Conservation (phyloP, 2,113 vertebrate species). For the Accipiter cooperii region DNA sequence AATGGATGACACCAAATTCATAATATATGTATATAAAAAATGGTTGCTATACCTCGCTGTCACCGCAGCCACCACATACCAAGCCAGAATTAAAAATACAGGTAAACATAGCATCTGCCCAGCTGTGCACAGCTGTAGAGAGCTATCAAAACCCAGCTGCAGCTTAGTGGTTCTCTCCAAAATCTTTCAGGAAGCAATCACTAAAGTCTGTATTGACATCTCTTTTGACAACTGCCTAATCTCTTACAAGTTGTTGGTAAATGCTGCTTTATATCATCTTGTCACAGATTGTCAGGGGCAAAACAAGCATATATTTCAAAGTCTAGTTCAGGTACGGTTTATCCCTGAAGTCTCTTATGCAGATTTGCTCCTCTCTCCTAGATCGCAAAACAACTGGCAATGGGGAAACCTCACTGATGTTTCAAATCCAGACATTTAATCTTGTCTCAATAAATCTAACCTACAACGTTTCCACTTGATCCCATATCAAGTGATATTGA, state of each 20-base stretch:
- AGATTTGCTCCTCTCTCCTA: neutral
- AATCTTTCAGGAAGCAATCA: neutral
- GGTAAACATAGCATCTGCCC: neutral
- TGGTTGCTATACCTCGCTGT: neutral
- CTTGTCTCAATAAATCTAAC: neutral
- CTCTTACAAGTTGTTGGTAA: neutral
- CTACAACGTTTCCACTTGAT: neutral
- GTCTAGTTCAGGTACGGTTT: neutral
- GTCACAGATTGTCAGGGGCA: neutral
- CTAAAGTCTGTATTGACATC: neutral
- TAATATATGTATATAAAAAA: neutral
- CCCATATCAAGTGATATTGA: neutral
- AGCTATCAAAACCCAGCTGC: neutral
- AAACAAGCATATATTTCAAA: neutral
- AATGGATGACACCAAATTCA: neutral
- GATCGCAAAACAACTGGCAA: neutral
- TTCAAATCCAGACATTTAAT: neutral
- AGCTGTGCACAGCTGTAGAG: neutral
- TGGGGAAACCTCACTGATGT: neutral
- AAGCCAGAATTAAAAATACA: neutral
- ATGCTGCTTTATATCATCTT: conserved; percentile 15
- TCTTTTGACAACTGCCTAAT: conserved; percentile 19
- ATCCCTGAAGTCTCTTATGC: neutral
- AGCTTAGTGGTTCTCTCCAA: neutral
- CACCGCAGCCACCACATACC: rapidly evolving